These are phyloP conservation scores for Tetramorium bicarinatum DNA, from an alignment of 2,888 invertebrate genomes.

Conservation along the genomic window DNA sequence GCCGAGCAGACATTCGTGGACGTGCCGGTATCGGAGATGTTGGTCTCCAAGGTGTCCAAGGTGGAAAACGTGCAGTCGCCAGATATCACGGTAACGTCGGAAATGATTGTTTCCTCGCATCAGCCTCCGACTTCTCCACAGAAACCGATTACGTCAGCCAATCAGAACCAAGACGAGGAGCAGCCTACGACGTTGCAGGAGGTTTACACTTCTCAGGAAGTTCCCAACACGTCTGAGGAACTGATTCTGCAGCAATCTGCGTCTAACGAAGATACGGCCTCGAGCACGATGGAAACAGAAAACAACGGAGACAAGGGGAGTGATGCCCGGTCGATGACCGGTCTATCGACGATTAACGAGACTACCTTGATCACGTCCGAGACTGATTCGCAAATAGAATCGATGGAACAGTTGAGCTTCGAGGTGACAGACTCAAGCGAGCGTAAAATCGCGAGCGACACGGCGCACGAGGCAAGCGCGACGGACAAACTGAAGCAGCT, in stretches of 20 bases:
- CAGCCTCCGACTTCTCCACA: slow-evolving; percentile 61
- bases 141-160: slow-evolving; percentile 60
- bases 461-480: slow-evolving; percentile 58
- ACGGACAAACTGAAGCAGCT: slow-evolving; percentile 58
- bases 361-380: slow-evolving; percentile 72
- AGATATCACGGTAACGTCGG: slow-evolving; percentile 65
- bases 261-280: slow-evolving; percentile 46
- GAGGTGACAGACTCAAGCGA: slow-evolving; percentile 73
- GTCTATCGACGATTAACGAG: slow-evolving; percentile 72
- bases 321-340: slow-evolving; percentile 58
- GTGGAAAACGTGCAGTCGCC: slow-evolving; percentile 57
- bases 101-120: slow-evolving; percentile 64
- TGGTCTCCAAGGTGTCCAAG: slow-evolving; percentile 74
- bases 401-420: slow-evolving; percentile 65
- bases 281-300: slow-evolving; percentile 57
- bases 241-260: slow-evolving; percentile 57
- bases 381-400: slow-evolving; percentile 69
- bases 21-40: slow-evolving; percentile 78
- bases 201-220: slow-evolving; percentile 65
- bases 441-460: slow-evolving; percentile 44
- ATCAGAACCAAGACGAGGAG: slow-evolving; percentile 50
- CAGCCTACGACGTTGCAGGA: slow-evolving; percentile 58
- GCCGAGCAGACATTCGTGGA: slow-evolving; percentile 75
- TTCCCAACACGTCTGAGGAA: slow-evolving; percentile 66
- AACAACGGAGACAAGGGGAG: not conserved